Conservation (phyloP, 2,113 vertebrate species). For the Apodemus sylvaticus region DNA sequence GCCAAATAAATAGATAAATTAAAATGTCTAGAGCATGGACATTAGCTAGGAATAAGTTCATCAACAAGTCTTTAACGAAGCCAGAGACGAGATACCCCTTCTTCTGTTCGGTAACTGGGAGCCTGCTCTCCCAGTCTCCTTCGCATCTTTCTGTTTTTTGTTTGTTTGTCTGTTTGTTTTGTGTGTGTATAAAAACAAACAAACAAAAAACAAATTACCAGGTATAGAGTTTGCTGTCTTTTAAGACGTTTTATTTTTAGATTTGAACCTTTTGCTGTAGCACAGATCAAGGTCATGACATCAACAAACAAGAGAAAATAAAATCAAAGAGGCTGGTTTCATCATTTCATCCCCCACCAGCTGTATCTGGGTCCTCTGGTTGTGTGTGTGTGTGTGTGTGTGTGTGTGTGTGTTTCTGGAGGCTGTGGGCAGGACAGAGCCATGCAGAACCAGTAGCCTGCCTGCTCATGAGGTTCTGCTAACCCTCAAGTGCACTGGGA, state of each 20-base stretch:
- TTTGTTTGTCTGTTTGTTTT: too few species aligned
- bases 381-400: too few species aligned
- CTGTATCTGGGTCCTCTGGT: background rate
- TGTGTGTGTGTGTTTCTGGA: too few species aligned
- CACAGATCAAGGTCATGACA: background rate
- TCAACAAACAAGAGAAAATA: constrained; percentile 19
- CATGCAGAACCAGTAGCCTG: constrained; percentile 72
- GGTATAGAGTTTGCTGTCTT: background rate
- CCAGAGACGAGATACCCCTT: background rate
- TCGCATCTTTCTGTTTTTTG: background rate
- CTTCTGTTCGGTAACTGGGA: background rate
- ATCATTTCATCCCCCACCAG: background rate
- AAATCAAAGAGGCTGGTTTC: background rate
- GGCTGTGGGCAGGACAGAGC: background rate
- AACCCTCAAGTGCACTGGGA: constrained; percentile 72
- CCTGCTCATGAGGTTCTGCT: constrained; percentile 50
- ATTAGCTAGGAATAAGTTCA: constrained; percentile 27
- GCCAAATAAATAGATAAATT: background rate
- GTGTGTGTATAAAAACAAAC: too few species aligned
- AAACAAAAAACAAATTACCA: background rate
- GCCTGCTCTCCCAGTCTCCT: accelerated
- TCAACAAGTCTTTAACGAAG: background rate
- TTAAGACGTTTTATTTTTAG: constrained; percentile 44
- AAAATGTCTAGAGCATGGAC: background rate
- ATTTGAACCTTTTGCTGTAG: background rate